A percentile compares a stretch with the other conserved stretches of the same genome.
phyloP scores from a whole-genome alignment of 1,140 invertebrate species.

The Oncopeltus fasciatus region DNA sequence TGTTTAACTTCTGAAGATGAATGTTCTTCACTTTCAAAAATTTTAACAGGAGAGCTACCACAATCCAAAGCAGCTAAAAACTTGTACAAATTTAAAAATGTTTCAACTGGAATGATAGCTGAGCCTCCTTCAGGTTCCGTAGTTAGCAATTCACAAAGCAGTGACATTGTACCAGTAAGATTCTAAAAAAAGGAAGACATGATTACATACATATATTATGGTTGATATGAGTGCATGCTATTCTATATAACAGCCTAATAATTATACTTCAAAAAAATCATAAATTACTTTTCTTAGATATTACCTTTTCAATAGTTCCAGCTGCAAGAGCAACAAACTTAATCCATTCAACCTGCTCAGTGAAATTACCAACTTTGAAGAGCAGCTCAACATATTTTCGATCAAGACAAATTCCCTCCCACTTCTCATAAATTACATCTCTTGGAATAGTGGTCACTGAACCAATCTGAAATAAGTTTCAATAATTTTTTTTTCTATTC shows the following conservation, averaged over 20 bases:
- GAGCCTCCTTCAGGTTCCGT: slow-evolving; percentile 66
- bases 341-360: slow-evolving; percentile 33
- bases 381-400: slow-evolving; percentile 39
- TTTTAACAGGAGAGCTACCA: too few relatives aligned
- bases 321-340: slow-evolving; percentile 52
- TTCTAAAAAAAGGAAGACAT: too few relatives aligned
- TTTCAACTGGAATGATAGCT: slow-evolving; percentile 45
- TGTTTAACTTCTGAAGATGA: too few relatives aligned
- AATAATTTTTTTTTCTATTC: too few relatives aligned
- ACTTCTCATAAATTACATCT: slow-evolving; percentile 37
- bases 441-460: slow-evolving; percentile 30
- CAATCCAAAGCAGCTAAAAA: slow-evolving; percentile 20
- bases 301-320: slow-evolving; percentile 43
- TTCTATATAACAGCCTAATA: too few relatives aligned
- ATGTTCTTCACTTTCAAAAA: too few relatives aligned
- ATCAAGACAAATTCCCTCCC: slow-evolving; percentile 48
- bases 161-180: slow-evolving; percentile 60
- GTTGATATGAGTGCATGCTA: too few relatives aligned
- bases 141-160: slow-evolving; percentile 65
- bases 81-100: slow-evolving; percentile 19
- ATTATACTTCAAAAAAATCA: too few relatives aligned
- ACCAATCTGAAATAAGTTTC: slow-evolving; percentile 34
- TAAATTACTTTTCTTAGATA: too few relatives aligned
- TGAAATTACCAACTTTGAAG: slow-evolving; percentile 43
- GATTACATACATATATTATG: too few relatives aligned